Evolutionary conservation across 2,797 vertebrate genomes (phyloP), one percentile per base, ranked within the genome.

Genomic region (Crypturellus tataupa): DNA sequence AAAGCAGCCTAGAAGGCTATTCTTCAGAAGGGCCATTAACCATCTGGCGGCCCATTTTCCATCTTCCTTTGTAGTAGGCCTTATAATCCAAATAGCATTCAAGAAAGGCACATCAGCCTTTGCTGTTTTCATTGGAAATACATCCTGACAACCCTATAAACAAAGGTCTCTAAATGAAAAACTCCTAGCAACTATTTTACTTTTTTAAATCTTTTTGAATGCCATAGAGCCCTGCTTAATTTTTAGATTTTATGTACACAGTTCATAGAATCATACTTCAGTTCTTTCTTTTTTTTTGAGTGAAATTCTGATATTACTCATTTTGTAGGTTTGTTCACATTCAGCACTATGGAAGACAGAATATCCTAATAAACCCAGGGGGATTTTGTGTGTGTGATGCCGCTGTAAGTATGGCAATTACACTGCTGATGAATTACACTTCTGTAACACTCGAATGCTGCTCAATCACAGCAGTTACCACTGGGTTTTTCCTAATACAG

Each of bases 11-110:
- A 5, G 72, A 78, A 76, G 58, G 59, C 51, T 62, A 27, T 94
- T 94, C 94, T 93, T 96, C 92, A 81, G 90, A 21, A 94, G 80
- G 67, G 60, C 73, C 72, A 68, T 96, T 94, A 94, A 83, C 56
- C 89, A 92, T 67, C 87, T 94, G 86, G 93, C 90, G 93, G 89
- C 82, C 67, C 76, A 51, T 69, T 94, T 87, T 47, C 79, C 12
- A 63, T 47, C 65, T 79, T 19, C 47, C 37, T 77, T 80, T 60
- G 3, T 18, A 72, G 76, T 31, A 37, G 64, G 76, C 63, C 16
- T 11, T 53, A 68, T 75, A 72, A 89, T 85, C 81, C 84, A 67
- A 87, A 5, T 46, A 72, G 73, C 17, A 31, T 58, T 51, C 70
- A 55, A 62, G 72, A 51, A 88, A 93, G 29, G 47, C 67, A 85